A percentile compares a stretch with the other conserved stretches of the same genome.
Evolutionary conservation across 35 echinoderm and acorn worm species (phyloP).

Genomic region (Lytechinus variegatus): DNA sequence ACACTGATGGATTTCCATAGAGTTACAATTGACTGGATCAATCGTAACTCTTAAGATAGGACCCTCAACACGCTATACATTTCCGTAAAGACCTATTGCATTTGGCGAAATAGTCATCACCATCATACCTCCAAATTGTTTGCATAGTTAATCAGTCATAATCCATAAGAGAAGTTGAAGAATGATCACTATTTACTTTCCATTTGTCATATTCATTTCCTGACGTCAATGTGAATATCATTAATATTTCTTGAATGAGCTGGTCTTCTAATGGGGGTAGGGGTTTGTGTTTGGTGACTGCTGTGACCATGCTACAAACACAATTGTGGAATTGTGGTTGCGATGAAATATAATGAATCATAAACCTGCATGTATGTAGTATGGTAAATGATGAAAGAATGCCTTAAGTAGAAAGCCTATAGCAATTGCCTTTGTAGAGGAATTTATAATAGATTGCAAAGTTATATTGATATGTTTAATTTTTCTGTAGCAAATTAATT

Average conservation of each 20-base stretch:
- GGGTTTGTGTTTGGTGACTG: neutral
- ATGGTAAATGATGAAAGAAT: neutral
- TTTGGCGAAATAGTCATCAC: too few relatives aligned
- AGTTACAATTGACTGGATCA: too few relatives aligned
- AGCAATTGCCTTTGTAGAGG: too few relatives aligned
- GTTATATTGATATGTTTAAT: too few relatives aligned
- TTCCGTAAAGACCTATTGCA: too few relatives aligned
- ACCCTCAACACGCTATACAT: too few relatives aligned
- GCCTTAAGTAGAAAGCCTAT: too few relatives aligned
- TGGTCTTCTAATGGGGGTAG: neutral
- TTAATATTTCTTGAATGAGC: neutral
- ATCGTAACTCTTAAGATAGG: too few relatives aligned
- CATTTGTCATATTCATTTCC: neutral
- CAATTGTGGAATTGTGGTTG: neutral
- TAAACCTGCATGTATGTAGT: neutral
- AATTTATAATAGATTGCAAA: too few relatives aligned
- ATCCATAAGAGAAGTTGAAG: neutral
- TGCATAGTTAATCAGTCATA: neutral
- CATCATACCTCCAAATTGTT: neutral
- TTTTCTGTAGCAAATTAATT: too few relatives aligned
- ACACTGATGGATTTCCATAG: too few relatives aligned
- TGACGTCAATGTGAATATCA: neutral
- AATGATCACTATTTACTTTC: neutral
- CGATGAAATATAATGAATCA: neutral
- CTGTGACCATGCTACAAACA: neutral